Conservation (phyloP, 92 coral and sea anemone genomes). For the Metridium senile region DNA sequence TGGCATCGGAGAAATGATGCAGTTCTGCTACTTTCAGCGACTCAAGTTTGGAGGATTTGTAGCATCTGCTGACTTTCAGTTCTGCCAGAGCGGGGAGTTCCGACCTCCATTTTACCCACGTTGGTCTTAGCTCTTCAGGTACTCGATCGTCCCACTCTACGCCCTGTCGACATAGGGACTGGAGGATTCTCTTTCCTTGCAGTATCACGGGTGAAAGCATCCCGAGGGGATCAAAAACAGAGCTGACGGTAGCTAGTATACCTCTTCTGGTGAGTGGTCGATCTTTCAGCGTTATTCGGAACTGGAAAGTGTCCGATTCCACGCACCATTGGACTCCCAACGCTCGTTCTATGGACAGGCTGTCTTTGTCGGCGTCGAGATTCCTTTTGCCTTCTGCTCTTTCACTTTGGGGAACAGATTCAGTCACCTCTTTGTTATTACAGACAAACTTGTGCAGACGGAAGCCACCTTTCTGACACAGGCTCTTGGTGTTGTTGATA, state of each 20-base stretch:
- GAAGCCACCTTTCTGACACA: constrained; percentile 49
- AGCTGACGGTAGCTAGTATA: constrained; percentile 43
- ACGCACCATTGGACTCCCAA: constrained; percentile 55
- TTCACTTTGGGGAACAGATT: background rate
- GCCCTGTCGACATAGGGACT: constrained; percentile 39
- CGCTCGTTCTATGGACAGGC: constrained; percentile 49
- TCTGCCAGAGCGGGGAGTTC: constrained; percentile 23
- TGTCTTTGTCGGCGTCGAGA: constrained; percentile 25
- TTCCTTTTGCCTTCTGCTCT: constrained; percentile 33
- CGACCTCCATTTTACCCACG: constrained; percentile 44
- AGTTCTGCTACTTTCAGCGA: background rate
- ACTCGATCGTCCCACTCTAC: constrained; percentile 53
- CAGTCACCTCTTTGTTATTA: constrained; percentile 40
- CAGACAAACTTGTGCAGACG: constrained; percentile 49
- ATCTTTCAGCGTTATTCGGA: constrained; percentile 47
- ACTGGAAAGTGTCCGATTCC: constrained; percentile 49
- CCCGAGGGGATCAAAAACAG: constrained; percentile 54
- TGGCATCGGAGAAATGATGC: background rate
- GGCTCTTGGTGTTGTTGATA: constrained; percentile 27
- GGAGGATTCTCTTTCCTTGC: constrained; percentile 43
- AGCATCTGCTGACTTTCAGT: constrained; percentile 29
- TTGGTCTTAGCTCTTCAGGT: constrained; percentile 12
- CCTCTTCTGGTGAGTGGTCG: constrained; percentile 54
- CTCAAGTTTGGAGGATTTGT: background rate
- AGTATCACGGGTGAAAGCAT: constrained; percentile 42